Evolutionary conservation across 2,888 invertebrate genomes (phyloP), one percentile per base, ranked within the genome.

Genomic region (Penaeus monodon): DNA sequence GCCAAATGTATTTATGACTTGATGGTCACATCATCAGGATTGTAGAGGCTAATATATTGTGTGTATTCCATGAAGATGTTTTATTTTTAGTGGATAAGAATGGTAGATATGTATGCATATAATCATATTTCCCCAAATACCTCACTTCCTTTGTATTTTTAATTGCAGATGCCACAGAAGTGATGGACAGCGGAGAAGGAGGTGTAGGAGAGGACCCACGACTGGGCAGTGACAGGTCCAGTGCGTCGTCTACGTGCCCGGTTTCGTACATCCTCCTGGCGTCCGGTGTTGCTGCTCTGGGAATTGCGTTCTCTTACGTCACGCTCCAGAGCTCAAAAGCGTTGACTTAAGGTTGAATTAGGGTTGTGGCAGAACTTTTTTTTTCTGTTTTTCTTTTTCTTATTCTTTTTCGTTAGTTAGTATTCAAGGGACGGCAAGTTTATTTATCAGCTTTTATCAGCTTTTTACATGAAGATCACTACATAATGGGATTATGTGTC

Each of bases 151-250:
- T 29, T 27, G 12, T n/a, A n/a, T 79, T 68, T 44, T 66, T 14
- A 8, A n/a, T 68, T n/a, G 65, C 68, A 84, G 84, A 84, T 84
- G 78, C 81, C 33, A 68, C 85, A 65, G 85, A 81, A 65, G 85
- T 85, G 27, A 81, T 81, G 85, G 76, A 73, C 44, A 24, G 1
- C 10, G 49, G 38, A 49, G 74, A 85, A 29, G 80, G 29, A 33
- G 65, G 29, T n/a, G 81, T 65, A 20, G 76, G 49, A n/a, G 74
- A 38, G 22, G 74, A 6, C 33, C 64, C 44, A 57, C 64, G 49
- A 17, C 44, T 65, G 10, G 85, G 33, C 29, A n/a, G 29, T 17
- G 29, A 74, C 17, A 65, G 85, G 20, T 33, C 33, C 29, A 44
- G 81, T 20, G 85, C 57, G 38, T 17, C 63, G 14, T 44, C n/a